Evolutionary conservation across 2,113 vertebrate species (phyloP).

Genomic region (Thalassoma bifasciatum): DNA sequence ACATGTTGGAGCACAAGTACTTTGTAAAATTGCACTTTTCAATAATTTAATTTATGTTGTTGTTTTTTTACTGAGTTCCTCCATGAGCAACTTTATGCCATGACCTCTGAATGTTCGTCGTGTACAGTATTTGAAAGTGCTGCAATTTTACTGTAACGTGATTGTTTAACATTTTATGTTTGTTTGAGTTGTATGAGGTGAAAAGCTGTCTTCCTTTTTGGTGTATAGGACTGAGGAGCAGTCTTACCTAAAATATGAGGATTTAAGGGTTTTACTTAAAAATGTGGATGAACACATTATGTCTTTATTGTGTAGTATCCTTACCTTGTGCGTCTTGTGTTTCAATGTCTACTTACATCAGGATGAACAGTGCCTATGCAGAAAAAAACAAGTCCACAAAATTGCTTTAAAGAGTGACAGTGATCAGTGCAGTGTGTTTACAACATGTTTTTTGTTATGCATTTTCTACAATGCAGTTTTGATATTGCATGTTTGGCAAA

Average conservation of each 20-base stretch:
- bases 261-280: not conserved
- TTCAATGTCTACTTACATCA: slow-evolving; percentile 60
- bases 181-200: slow-evolving; percentile 12
- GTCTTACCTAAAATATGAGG: slow-evolving; percentile 3
- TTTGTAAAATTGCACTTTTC: slow-evolving; percentile 58
- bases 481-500: slow-evolving; percentile 57
- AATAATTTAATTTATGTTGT: slow-evolving; percentile 39
- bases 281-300: not conserved
- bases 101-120: slow-evolving; percentile 66
- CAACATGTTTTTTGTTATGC: slow-evolving; percentile 9
- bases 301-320: slow-evolving; percentile 43
- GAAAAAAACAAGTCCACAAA: slow-evolving; percentile 10
- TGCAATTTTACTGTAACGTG: slow-evolving; percentile 43
- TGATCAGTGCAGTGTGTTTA: slow-evolving; percentile 16
- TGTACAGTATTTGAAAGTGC: slow-evolving; percentile 58
- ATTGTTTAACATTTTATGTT: slow-evolving; percentile 33
- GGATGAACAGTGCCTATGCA: slow-evolving; percentile 75
- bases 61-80: slow-evolving; percentile 35
- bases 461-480: slow-evolving; percentile 33
- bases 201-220: slow-evolving; percentile 8
- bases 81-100: slow-evolving; percentile 41
- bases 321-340: slow-evolving; percentile 53
- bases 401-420: slow-evolving; percentile 1
- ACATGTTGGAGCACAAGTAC: slow-evolving; percentile 8
- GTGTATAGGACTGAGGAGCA: not conserved